phyloP scores from a whole-genome alignment of 2,888 invertebrate species.

The Hypena proboscidalis region DNA sequence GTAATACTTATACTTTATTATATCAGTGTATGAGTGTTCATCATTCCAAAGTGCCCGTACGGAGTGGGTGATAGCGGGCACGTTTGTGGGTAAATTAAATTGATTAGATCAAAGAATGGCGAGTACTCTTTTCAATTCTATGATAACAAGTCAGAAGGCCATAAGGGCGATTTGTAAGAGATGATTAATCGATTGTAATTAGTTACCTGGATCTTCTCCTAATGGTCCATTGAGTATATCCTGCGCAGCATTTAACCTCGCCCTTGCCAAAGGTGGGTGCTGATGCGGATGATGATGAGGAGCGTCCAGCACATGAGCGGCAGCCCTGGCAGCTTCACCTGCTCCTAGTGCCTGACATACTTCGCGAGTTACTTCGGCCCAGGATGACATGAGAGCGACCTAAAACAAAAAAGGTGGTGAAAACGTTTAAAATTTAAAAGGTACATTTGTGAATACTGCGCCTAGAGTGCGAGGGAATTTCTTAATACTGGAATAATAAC shows the following conservation, averaged over 20 bases:
- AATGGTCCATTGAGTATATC: constrained; percentile 85
- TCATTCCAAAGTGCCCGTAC: background rate
- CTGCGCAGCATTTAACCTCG: constrained; percentile 93
- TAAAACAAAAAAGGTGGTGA: constrained; percentile 63
- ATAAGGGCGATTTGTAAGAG: too few relatives aligned
- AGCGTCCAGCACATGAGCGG: constrained; percentile 91
- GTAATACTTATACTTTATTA: too few relatives aligned
- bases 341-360: constrained; percentile 90
- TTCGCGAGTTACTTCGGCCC: constrained; percentile 94
- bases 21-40: too few relatives aligned
- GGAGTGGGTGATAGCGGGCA: too few relatives aligned
- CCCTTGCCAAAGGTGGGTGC: constrained; percentile 90
- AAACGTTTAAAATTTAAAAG: constrained; percentile 12
- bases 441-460: too few relatives aligned
- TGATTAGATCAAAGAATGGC: too few relatives aligned
- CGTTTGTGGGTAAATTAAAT: too few relatives aligned
- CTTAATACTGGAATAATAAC: too few relatives aligned
- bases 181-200: too few relatives aligned
- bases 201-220: constrained; percentile 70
- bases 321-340: constrained; percentile 91
- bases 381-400: constrained; percentile 92
- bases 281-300: constrained; percentile 79
- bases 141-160: too few relatives aligned
- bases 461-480: too few relatives aligned
- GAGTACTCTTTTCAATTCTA: too few relatives aligned